phyloP scores from a whole-genome alignment of 2,797 vertebrate genomes.

The Leucoraja ocellata region DNA sequence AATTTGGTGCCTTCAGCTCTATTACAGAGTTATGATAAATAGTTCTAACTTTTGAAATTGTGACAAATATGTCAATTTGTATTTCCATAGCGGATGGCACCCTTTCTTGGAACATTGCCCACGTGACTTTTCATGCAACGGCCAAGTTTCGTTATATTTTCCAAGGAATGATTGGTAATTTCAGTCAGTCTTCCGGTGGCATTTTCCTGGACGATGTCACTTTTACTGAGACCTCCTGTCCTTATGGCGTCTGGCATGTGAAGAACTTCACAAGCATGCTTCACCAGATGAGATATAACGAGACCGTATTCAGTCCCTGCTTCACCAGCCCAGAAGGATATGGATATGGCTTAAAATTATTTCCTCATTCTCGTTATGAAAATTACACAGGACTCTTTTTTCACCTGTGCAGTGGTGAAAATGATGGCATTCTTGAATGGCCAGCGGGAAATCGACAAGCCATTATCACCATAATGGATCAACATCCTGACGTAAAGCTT shows the following conservation, averaged over 20 bases:
- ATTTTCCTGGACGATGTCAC: conserved; percentile 76
- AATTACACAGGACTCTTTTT: conserved; percentile 64
- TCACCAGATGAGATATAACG: conserved; percentile 36
- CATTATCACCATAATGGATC: conserved; percentile 73
- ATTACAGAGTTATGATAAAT: background rate
- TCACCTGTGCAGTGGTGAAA: conserved; percentile 73
- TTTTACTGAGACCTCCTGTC: conserved; percentile 73
- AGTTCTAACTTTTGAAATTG: background rate
- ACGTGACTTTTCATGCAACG: conserved; percentile 67
- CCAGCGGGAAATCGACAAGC: conserved; percentile 73
- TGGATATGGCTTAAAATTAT: conserved; percentile 59
- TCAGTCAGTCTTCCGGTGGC: conserved; percentile 58
- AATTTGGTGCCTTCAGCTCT: background rate
- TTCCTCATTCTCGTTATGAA: conserved; percentile 50
- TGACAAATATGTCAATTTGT: background rate
- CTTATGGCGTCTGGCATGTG: conserved; percentile 69
- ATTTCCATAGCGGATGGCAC: conserved; percentile 59
- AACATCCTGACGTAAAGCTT: conserved; percentile 65
- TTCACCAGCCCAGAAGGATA: conserved; percentile 85
- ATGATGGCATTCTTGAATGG: conserved; percentile 76
- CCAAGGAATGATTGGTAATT: conserved; percentile 65
- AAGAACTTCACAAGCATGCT: conserved; percentile 68
- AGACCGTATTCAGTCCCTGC: conserved; percentile 58
- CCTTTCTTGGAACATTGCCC: conserved; percentile 78
- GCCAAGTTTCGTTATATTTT: conserved; percentile 82